These are phyloP conservation scores for Piaya cayana DNA, from an alignment of 2,113 vertebrate species.

Conservation along the genomic window DNA sequence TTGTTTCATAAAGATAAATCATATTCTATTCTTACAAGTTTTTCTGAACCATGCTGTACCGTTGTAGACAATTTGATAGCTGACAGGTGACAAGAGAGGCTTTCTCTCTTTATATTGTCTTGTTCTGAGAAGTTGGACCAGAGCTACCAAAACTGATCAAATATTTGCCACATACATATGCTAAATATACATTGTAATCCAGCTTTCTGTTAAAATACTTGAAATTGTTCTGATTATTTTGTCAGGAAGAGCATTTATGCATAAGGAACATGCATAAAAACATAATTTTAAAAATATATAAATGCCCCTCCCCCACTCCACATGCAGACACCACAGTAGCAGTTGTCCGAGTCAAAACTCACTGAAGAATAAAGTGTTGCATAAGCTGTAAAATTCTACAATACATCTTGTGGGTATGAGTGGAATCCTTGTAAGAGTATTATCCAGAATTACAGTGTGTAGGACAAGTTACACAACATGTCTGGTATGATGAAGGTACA, in stretches of 20 bases:
- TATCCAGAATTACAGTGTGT: conserved; percentile 2
- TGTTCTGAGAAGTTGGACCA: neutral
- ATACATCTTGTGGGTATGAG: neutral
- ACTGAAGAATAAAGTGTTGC: neutral
- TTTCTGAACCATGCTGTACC: neutral
- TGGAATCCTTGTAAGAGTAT: neutral
- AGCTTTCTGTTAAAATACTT: neutral
- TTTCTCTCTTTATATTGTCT: neutral
- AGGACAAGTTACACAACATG: neutral
- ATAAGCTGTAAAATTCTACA: neutral
- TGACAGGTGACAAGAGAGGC: accelerated
- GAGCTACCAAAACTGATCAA: neutral
- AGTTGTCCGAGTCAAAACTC: neutral
- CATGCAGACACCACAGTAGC: neutral
- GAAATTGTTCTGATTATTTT: accelerated
- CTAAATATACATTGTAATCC: neutral
- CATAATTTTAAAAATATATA: neutral
- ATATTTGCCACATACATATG: neutral
- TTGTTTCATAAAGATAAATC: neutral
- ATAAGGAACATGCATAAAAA: neutral
- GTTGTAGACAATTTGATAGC: neutral
- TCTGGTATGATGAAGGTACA: neutral
- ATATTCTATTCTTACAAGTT: neutral
- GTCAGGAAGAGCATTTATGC: neutral
- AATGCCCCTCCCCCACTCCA: no score